phyloP scores from a whole-genome alignment of 2,113 vertebrate genomes.

The Myxocyprinus asiaticus region DNA sequence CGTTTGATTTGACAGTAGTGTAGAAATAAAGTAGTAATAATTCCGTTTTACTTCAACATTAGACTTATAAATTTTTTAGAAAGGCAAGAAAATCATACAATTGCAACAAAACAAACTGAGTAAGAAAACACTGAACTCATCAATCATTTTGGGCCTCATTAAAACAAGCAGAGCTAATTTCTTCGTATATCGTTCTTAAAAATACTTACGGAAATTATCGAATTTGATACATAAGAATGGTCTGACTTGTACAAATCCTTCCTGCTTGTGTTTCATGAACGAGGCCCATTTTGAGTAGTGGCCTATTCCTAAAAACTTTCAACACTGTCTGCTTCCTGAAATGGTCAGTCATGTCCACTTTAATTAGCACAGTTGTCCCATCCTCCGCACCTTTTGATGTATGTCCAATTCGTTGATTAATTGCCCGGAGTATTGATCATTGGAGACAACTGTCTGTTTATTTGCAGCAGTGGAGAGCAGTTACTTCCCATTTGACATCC shows the following conservation, averaged over 20 bases:
- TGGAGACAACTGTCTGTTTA: conserved; percentile 23
- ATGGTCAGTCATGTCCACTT: not conserved
- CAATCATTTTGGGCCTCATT: too few relatives aligned
- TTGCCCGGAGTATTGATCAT: conserved; percentile 42
- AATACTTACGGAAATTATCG: too few relatives aligned
- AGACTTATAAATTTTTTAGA: not conserved
- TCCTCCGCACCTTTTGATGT: conserved; percentile 24
- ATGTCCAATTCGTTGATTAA: conserved; percentile 34
- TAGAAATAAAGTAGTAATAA: too few relatives aligned
- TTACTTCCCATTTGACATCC: conserved; percentile 15
- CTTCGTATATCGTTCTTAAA: too few relatives aligned
- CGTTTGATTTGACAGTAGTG: too few relatives aligned
- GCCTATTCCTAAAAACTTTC: too few relatives aligned
- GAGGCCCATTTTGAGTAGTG: too few relatives aligned
- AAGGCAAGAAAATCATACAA: not conserved
- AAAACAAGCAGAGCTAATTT: too few relatives aligned
- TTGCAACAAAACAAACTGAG: not conserved
- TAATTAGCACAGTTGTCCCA: conserved; percentile 19
- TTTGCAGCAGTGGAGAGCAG: not conserved
- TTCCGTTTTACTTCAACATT: not conserved
- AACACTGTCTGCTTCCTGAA: not conserved
- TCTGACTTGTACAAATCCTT: too few relatives aligned
- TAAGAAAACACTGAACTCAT: too few relatives aligned
- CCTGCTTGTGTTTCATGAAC: too few relatives aligned
- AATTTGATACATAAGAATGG: too few relatives aligned